A percentile compares a stretch with the other conserved stretches of the same genome.
phyloP scores from a whole-genome alignment of 2,797 vertebrate species.

The Gambelia wislizenii region DNA sequence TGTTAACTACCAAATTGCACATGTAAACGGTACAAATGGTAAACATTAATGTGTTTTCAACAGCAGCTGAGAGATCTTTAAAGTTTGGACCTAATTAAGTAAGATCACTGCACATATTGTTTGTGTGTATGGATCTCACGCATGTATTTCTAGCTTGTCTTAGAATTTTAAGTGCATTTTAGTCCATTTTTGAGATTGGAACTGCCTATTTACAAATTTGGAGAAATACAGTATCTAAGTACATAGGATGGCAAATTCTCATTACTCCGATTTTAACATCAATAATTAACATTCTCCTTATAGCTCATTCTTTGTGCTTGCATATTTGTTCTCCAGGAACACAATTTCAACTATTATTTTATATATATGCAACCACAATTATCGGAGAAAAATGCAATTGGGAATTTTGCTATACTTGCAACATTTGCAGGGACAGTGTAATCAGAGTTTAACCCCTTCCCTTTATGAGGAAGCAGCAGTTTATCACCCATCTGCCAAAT shows the following conservation, averaged over 20 bases:
- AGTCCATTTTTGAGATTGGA: too few species aligned
- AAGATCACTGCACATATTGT: not conserved
- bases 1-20: not conserved
- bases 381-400: too few species aligned
- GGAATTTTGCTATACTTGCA: not conserved
- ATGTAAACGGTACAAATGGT: not conserved
- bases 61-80: not conserved
- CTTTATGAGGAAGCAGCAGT: too few species aligned
- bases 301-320: not conserved
- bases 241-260: not conserved
- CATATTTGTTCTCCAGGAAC: not conserved
- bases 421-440: not conserved
- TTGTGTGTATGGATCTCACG: too few species aligned
- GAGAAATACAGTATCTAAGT: too few species aligned
- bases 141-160: too few species aligned
- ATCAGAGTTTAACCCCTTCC: too few species aligned
- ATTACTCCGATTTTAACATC: not conserved
- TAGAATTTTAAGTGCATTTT: too few species aligned
- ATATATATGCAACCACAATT: not conserved
- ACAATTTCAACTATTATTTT: not conserved
- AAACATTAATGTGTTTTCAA: not conserved
- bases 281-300: not conserved
- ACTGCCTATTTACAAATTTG: too few species aligned
- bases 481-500: too few species aligned
- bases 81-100: not conserved